Conservation (phyloP, 2,888 invertebrate species). For the Xestobium rufovillosum region DNA sequence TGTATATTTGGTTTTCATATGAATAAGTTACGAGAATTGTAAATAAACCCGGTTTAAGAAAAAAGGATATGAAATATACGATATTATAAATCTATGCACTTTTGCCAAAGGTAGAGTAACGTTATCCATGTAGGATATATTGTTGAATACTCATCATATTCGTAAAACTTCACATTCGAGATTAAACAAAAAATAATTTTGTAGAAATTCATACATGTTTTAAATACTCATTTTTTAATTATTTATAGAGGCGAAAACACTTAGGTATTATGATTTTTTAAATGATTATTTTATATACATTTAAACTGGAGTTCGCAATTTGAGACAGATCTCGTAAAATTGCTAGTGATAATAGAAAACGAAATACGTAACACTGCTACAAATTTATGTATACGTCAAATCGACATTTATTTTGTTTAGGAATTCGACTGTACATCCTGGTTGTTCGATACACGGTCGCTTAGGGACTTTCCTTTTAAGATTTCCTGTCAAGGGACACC, state of each 20-base stretch:
- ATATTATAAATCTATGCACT: slow-evolving; percentile 43
- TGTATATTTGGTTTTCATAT: slow-evolving; percentile 39
- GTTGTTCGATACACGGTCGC: no score
- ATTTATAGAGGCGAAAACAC: no score
- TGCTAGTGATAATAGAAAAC: slow-evolving; percentile 38
- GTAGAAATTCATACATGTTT: slow-evolving; percentile 4
- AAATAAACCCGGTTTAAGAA: slow-evolving; percentile 36
- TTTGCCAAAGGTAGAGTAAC: slow-evolving; percentile 46
- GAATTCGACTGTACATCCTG: no score
- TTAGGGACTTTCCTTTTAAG: no score
- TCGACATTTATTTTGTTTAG: slow-evolving; percentile 32
- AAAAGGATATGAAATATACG: slow-evolving; percentile 46
- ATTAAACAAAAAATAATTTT: neutral
- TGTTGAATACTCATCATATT: slow-evolving; percentile 30
- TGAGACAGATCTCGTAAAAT: slow-evolving; percentile 23
- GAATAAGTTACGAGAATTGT: slow-evolving; percentile 34
- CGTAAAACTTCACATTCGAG: slow-evolving; percentile 22
- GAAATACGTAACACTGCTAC: slow-evolving; percentile 43
- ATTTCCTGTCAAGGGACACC: no score
- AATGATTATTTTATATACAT: slow-evolving; percentile 35
- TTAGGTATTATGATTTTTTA: slow-evolving; percentile 14
- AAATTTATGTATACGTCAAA: slow-evolving; percentile 41
- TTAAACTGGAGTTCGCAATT: slow-evolving; percentile 29
- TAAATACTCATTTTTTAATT: no score
- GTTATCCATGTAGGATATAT: slow-evolving; percentile 42